phyloP scores from a whole-genome alignment of 1,140 invertebrate genomes.

The Neoseiulus cucumeris region DNA sequence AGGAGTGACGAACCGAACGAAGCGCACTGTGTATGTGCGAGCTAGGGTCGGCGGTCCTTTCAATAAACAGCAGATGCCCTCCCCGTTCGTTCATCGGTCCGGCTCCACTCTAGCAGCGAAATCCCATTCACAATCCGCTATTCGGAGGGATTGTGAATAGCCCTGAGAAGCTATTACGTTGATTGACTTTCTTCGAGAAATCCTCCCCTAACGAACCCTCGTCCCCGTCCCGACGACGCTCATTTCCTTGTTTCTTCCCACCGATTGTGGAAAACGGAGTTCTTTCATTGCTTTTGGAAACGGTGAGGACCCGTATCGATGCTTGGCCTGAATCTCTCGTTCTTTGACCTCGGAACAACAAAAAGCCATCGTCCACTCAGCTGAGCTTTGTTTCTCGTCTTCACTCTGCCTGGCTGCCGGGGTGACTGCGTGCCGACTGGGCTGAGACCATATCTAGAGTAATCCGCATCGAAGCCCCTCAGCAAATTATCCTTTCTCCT shows the following conservation, averaged over 20 bases:
- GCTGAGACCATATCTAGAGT: neutral
- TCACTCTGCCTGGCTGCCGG: neutral
- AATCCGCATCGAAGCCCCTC: neutral
- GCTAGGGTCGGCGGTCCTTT: no score
- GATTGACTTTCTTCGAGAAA: no score
- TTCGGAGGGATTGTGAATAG: no score
- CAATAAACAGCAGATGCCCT: no score
- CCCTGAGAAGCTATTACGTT: no score
- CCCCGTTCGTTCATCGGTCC: no score
- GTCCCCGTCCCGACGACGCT: no score
- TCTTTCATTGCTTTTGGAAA: neutral
- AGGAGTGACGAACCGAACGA: no score
- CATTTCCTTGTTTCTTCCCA: neutral
- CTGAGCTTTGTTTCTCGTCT: neutral
- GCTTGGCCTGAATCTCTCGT: neutral
- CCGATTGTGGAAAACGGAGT: neutral
- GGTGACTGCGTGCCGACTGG: neutral
- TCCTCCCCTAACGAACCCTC: no score
- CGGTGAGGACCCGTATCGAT: neutral
- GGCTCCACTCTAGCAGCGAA: no score
- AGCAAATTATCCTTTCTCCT: neutral
- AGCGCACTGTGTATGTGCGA: no score
- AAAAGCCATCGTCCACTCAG: neutral
- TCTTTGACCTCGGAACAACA: neutral
- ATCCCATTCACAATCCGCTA: no score